Conservation (phyloP, 2,113 vertebrate genomes). For the Tragulus kanchil region DNA sequence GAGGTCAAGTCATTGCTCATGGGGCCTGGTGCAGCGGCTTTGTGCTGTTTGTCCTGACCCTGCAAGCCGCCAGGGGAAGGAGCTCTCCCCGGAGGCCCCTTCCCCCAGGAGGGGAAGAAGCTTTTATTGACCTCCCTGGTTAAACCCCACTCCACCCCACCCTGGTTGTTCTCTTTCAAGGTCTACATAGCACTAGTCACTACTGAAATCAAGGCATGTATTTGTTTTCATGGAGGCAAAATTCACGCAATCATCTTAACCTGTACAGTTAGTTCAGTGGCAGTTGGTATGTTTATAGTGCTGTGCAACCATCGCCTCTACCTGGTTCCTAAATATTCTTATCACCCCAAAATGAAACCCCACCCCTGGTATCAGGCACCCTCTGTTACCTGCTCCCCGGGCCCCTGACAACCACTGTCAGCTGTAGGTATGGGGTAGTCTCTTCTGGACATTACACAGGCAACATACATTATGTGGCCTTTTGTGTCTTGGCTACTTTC, state of each 20-base stretch:
- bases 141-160: neutral
- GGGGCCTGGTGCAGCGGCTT: neutral
- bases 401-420: neutral
- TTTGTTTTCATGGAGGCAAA: slow-evolving; percentile 31
- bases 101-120: too few relatives aligned
- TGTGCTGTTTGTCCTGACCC: neutral
- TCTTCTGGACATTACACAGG: neutral
- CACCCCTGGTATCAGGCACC: neutral
- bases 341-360: neutral
- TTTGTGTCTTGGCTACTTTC: neutral
- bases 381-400: neutral
- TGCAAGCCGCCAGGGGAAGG: too few relatives aligned
- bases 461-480: neutral
- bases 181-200: neutral
- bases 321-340: slow-evolving; percentile 26
- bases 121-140: neutral
- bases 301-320: neutral
- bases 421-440: neutral
- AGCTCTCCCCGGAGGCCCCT: too few relatives aligned
- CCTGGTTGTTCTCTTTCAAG: neutral
- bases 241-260: slow-evolving; percentile 38
- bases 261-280: neutral
- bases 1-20: neutral
- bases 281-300: neutral
- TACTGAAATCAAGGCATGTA: neutral